Percentiles rank a stretch among this genome's conserved stretches.
Conservation (phyloP, 2,113 vertebrate genomes). For the Chaetura pelagica region DNA sequence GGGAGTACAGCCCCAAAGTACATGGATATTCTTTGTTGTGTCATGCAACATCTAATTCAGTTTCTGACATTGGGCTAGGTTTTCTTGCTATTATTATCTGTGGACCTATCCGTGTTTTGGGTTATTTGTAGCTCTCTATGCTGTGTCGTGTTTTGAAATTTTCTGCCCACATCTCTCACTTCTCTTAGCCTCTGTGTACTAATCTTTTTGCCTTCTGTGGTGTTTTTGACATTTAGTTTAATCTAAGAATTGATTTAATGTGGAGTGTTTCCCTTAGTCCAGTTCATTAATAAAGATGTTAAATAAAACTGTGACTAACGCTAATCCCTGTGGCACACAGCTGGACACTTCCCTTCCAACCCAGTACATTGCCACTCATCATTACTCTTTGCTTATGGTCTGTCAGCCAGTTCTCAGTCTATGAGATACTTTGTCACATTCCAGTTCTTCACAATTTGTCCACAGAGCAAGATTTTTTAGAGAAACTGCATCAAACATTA, state of each 20-base stretch:
- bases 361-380: conserved; percentile 36
- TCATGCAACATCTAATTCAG: background rate
- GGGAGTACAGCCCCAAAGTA: background rate
- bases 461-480: background rate
- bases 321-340: conserved; percentile 65
- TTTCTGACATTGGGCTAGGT: background rate
- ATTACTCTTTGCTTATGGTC: conserved; percentile 22
- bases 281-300: conserved; percentile 64
- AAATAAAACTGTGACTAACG: conserved; percentile 65
- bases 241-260: background rate
- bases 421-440: background rate
- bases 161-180: background rate
- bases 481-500: background rate
- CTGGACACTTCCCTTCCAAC: conserved; percentile 53
- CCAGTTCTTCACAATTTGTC: background rate
- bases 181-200: background rate
- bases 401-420: conserved; percentile 5
- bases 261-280: conserved; percentile 5
- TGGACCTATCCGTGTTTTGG: background rate
- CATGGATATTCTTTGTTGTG: background rate
- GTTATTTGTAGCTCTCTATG: background rate
- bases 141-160: background rate
- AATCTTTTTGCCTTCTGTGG: background rate
- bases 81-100: background rate
- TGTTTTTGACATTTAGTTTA: background rate